Evolutionary conservation across 2,113 vertebrate genomes (phyloP), one percentile per base, ranked within the genome.

Genomic region (Cololabis saira): DNA sequence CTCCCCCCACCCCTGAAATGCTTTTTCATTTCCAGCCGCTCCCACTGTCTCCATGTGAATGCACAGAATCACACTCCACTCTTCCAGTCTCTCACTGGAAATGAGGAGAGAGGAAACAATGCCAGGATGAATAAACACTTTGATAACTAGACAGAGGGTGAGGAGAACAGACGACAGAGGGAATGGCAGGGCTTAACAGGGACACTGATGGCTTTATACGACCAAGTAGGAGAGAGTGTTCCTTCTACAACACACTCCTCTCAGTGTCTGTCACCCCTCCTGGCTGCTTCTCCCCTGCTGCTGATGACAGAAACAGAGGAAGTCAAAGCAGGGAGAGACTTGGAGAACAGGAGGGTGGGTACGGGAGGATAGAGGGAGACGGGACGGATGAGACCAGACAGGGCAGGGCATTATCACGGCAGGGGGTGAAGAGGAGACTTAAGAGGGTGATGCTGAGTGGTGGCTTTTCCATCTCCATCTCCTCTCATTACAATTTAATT

Each of bases 401-500:
- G 66, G 76, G 54, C 59, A 24, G 74, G 80, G 51, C 85, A 75
- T 78, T 77, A 83, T 75, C 88, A 70, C 88, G 84, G 87, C 76
- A 7, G 88, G 83, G 56, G 56, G 75, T 1, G 45, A 72, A 50
- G 63, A 67, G n/a, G 54, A 78, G 67, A 76, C 69, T 5, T 33
- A 42, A 67, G 51, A 40, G 65, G 65, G 60, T 11, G 78, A 71
- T 40, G 70, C 59, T 60, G 58, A 17, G 62, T 8, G 16, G 54
- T 40, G 44, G 24, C 61, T 33, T 60, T 72, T 24, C 13, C 42
- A 40, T 49, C 18, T 24, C 67, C 85, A 80, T 89, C 80, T 85
- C 71, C 61, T 83, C 82, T 90, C 85, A 90, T 89, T 72, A 88
- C 59, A 88, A 72, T 84, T 90, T 89, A 45, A 90, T 86, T 50